These are phyloP conservation scores for Zeugodacus cucurbitae DNA, from an alignment of 1,140 invertebrate species.

Conservation along the genomic window DNA sequence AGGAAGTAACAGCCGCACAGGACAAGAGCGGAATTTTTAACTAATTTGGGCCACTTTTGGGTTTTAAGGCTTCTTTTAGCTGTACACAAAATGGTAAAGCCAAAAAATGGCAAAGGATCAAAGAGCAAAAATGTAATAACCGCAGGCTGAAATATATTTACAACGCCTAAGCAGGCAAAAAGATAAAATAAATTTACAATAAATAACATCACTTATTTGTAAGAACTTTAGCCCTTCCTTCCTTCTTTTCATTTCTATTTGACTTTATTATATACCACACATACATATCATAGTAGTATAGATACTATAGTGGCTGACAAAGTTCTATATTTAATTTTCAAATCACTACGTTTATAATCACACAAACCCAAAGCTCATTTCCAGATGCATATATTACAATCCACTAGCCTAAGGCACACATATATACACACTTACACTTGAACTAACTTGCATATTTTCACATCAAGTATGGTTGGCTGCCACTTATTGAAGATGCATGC, in stretches of 20 bases:
- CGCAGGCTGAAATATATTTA: too few species aligned
- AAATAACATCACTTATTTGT: too few species aligned
- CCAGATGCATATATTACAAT: not conserved
- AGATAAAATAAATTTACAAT: too few species aligned
- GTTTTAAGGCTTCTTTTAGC: too few species aligned
- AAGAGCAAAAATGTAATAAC: too few species aligned
- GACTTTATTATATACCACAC: too few species aligned
- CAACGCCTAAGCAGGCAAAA: too few species aligned
- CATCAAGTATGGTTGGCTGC: not conserved
- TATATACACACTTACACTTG: not conserved
- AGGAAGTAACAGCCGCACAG: not conserved
- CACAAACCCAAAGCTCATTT: not conserved
- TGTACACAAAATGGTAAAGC: too few species aligned
- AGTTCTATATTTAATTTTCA: not conserved
- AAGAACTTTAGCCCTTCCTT: too few species aligned
- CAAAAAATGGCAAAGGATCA: too few species aligned
- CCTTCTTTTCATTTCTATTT: too few species aligned
- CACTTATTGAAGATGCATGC: not conserved
- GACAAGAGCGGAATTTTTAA: not conserved
- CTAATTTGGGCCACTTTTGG: not conserved
- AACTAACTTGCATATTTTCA: not conserved
- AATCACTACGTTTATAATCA: not conserved
- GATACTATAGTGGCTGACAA: not conserved
- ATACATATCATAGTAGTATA: too few species aligned
- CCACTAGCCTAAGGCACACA: not conserved